These are phyloP conservation scores for Laupala kohalensis DNA, from an alignment of 1,140 invertebrate species.

Conservation along the genomic window DNA sequence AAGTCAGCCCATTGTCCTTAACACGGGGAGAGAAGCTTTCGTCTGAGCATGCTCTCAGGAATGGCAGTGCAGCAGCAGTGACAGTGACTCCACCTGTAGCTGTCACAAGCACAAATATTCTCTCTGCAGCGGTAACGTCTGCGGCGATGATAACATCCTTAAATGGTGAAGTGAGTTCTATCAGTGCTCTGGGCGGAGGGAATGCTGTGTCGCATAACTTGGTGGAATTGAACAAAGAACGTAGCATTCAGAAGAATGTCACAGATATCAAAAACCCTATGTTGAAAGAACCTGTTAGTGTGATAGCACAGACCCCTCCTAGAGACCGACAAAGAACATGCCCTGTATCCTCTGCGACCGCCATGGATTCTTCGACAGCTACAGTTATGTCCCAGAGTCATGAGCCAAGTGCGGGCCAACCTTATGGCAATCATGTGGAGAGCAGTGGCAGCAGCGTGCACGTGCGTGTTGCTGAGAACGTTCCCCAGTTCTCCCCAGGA, in stretches of 20 bases:
- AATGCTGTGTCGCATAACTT: no score
- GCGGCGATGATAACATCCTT: no score
- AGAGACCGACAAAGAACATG: neutral
- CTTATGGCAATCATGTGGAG: neutral
- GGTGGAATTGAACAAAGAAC: no score
- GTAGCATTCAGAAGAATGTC: no score
- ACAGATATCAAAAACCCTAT: neutral
- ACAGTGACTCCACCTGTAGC: neutral
- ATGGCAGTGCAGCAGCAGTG: conserved; percentile 5
- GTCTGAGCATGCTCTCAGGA: conserved; percentile 1
- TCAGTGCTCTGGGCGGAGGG: conserved; percentile 11
- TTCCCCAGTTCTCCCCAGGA: no score
- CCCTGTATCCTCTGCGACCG: neutral
- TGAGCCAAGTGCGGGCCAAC: neutral
- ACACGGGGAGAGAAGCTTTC: conserved; percentile 6
- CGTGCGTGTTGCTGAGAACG: no score
- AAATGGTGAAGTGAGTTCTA: conserved; percentile 15
- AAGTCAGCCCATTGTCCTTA: conserved; percentile 7
- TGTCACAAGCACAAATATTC: conserved; percentile 3
- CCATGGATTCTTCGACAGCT: neutral
- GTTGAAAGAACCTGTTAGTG: conserved; percentile 7
- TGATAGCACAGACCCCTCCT: conserved; percentile 7
- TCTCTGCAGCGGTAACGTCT: neutral
- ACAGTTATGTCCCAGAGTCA: neutral
- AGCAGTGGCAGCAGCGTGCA: no score